phyloP scores from a whole-genome alignment of 2,888 invertebrate genomes.

The Amblyteles armatorius region DNA sequence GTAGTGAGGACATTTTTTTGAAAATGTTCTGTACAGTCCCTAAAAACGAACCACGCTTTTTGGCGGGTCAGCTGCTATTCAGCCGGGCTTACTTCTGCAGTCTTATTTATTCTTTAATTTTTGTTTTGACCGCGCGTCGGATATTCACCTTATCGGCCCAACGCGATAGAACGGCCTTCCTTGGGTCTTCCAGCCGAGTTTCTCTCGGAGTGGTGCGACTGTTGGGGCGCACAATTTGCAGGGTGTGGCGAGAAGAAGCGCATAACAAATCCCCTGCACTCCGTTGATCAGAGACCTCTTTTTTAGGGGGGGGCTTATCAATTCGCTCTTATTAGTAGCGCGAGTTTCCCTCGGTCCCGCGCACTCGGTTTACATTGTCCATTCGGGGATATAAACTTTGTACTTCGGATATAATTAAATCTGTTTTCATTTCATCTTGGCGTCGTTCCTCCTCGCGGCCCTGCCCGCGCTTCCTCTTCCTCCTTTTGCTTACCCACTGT shows the following conservation, averaged over 20 bases:
- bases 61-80: background rate
- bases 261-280: background rate
- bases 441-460: slow-evolving; percentile 23
- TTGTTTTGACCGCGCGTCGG: background rate
- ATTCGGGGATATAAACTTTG: slow-evolving; percentile 50
- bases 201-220: background rate
- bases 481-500: slow-evolving; percentile 26
- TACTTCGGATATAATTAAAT: slow-evolving; percentile 61
- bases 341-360: slow-evolving; percentile 8
- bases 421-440: slow-evolving; percentile 65
- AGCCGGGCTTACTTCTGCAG: background rate
- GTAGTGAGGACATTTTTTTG: background rate
- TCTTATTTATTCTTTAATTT: background rate
- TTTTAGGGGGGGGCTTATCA: background rate
- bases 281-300: slow-evolving; percentile 1
- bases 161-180: background rate
- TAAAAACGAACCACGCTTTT: background rate
- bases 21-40: background rate
- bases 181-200: background rate
- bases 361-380: slow-evolving; percentile 32
- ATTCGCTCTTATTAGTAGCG: slow-evolving; percentile 50
- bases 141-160: background rate
- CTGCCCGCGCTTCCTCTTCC: slow-evolving; percentile 24
- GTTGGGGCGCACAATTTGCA: background rate
- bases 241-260: background rate